These are phyloP conservation scores for Himalopsyche tibetana DNA, from an alignment of 2,888 invertebrate species.

Conservation along the genomic window DNA sequence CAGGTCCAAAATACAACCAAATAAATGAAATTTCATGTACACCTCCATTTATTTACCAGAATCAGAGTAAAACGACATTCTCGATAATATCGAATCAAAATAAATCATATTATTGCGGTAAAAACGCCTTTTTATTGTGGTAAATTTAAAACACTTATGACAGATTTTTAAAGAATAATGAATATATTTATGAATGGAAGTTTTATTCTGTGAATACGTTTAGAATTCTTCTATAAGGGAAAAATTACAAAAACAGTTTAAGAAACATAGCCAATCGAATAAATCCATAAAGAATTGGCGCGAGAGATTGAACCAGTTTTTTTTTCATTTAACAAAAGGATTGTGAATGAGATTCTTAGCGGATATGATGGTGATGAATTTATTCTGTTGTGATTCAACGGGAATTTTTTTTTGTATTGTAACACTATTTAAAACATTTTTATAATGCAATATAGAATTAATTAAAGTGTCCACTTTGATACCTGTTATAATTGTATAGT, in stretches of 20 bases:
- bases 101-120: no score
- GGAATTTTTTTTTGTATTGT: neutral
- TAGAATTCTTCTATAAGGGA: no score
- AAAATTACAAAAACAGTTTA: neutral
- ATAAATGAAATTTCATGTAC: no score
- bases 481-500: neutral
- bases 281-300: slow-evolving; percentile 21
- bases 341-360: neutral
- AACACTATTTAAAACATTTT: neutral
- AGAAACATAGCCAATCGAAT: neutral
- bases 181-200: no score
- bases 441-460: neutral
- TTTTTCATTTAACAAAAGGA: neutral
- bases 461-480: neutral
- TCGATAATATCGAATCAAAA: no score
- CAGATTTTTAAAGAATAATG: no score
- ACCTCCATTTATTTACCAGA: no score
- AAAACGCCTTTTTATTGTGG: no score
- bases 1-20: no score
- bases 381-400: neutral
- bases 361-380: neutral
- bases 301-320: slow-evolving; percentile 27
- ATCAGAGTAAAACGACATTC: no score
- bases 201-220: no score
- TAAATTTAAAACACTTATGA: no score